These are phyloP conservation scores for Crambe crambe DNA, from an alignment of 37 sponge, comb jelly and placozoan genomes.

Conservation along the genomic window DNA sequence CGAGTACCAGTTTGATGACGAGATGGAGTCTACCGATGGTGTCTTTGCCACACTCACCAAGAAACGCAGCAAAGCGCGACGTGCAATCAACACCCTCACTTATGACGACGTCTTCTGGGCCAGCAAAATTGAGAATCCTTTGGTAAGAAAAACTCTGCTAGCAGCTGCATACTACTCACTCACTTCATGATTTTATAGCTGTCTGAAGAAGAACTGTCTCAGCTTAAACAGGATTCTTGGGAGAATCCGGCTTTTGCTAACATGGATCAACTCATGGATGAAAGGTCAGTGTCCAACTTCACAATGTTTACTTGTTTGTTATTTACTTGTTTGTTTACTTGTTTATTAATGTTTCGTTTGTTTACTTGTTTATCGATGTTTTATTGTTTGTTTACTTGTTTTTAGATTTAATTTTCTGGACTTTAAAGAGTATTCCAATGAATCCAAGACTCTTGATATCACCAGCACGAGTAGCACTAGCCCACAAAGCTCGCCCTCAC, in stretches of 20 bases:
- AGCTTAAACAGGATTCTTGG: conserved; percentile 57
- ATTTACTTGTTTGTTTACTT: no score
- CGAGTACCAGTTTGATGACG: conserved; percentile 44
- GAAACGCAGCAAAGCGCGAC: conserved; percentile 18
- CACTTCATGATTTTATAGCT: conserved; percentile 5
- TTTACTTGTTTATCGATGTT: no score
- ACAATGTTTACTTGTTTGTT: no score
- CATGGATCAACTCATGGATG: conserved; percentile 87
- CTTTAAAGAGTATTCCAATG: conserved; percentile 11
- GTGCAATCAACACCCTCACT: conserved; percentile 44
- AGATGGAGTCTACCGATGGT: conserved; percentile 39
- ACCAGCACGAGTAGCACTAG: neutral
- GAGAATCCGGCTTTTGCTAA: conserved; percentile 87
- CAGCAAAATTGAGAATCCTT: conserved; percentile 64
- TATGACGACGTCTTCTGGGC: conserved; percentile 77
- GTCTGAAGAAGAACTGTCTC: conserved; percentile 69
- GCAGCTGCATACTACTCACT: neutral
- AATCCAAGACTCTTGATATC: neutral
- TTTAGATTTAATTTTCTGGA: conserved; percentile 20
- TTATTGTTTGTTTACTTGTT: neutral
- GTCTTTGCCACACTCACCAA: conserved; percentile 17
- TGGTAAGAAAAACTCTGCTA: conserved; percentile 56
- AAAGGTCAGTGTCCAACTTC: no score
- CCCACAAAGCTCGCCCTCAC: neutral
- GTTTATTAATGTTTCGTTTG: no score